Evolutionary conservation across 2,797 vertebrate genomes (phyloP), one percentile per base, ranked within the genome.

Genomic region (Holocentrus rufus): DNA sequence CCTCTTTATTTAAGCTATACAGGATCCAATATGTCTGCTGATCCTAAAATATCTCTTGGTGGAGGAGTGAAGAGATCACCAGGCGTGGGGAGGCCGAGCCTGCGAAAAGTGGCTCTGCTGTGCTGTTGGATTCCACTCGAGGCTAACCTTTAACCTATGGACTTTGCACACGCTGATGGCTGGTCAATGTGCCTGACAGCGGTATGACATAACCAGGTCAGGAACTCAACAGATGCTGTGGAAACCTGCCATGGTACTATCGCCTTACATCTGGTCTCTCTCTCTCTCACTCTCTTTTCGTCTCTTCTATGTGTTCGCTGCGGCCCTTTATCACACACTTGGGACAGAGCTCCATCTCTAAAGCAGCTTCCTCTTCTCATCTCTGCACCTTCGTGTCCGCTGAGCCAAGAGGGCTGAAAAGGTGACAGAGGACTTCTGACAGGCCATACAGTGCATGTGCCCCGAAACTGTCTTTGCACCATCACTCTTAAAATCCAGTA

Each of bases 201-300:
- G 17, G 42, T 8, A 18, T 84, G 82, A 85, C 71, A 79, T 82
- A 84, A 85, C 55, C 49, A 10, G 76, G 78, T 79, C 80, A 79
- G 67, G 67, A 77, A 80, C 76, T 72, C 58, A 36, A 71, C 39
- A 42, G 23, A 66, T 44, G 49, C 70, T 36, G 56, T 44, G 5
- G 72, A 71, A 39, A 65, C 50, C 23, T 20, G 65, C 64, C 72
- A 59, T 22, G 61, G 30, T 73, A 11, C 27, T 65, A 78, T 82
- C 63, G 65, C 34, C 65, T 70, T 65, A 34, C 46, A 44, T 73
- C 71, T 83, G 65, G 8, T 65, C 79, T 61, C 55, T 80, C 46
- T 62, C 55, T 77, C n/a, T n/a, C n/a, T n/a, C n/a, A n/a, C 59
- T 42, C 15, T 30, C 44, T 30, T 17, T 22, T 34, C 31, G 5